phyloP scores from a whole-genome alignment of 2,797 vertebrate genomes.

The Clarias fuscus region DNA sequence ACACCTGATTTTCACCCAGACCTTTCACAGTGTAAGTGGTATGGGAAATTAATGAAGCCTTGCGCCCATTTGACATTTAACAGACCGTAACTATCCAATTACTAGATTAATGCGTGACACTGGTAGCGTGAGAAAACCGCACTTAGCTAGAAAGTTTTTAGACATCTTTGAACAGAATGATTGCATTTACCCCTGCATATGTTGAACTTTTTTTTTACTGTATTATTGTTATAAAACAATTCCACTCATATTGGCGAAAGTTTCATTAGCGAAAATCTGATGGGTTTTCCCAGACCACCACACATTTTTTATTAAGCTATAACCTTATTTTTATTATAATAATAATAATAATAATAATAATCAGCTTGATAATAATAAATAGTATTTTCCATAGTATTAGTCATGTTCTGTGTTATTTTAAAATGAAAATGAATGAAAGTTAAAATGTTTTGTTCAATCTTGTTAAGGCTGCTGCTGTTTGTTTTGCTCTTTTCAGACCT shows the following conservation, averaged over 20 bases:
- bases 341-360: background rate
- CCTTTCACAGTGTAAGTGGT: too few relatives aligned
- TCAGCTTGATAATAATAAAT: background rate
- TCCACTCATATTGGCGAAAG: background rate
- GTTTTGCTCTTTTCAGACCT: conserved; percentile 78
- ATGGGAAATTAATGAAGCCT: too few relatives aligned
- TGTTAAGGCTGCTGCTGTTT: background rate
- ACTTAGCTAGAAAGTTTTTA: background rate
- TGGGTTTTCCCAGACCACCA: background rate
- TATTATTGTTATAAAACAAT: too few relatives aligned
- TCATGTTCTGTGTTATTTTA: background rate
- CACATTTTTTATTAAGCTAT: background rate
- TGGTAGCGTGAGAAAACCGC: background rate
- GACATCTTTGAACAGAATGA: background rate
- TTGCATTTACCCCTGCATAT: background rate
- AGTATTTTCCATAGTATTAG: background rate
- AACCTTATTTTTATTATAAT: too few relatives aligned
- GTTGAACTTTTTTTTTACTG: background rate
- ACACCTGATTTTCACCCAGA: too few relatives aligned
- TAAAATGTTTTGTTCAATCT: too few relatives aligned
- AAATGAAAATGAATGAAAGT: too few relatives aligned
- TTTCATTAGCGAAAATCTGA: background rate
- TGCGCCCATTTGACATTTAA: too few relatives aligned
- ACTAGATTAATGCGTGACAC: background rate
- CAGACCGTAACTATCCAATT: background rate